These are phyloP conservation scores for Solenodon paradoxus DNA, from an alignment of 2,113 vertebrate genomes.

Conservation along the genomic window DNA sequence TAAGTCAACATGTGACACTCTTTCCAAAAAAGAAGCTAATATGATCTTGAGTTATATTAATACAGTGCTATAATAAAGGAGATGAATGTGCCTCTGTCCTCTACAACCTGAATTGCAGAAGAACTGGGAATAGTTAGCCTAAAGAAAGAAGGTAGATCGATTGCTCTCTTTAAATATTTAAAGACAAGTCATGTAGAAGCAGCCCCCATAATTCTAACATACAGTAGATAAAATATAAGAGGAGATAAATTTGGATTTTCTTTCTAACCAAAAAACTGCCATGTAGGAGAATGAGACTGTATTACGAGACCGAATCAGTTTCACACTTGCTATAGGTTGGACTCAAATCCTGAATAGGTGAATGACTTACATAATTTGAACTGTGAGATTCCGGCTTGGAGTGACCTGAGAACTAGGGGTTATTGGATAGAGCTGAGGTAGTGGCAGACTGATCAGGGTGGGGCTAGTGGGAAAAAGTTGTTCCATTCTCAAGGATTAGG, in stretches of 20 bases:
- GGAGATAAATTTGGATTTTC: conserved; percentile 22
- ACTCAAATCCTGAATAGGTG: background rate
- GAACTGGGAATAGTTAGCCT: background rate
- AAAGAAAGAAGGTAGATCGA: conserved; percentile 45
- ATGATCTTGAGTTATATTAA: conserved; percentile 53
- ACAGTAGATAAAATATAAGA: background rate
- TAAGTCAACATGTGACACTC: conserved; percentile 32
- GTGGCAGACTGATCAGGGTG: background rate
- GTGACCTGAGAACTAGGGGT: too few relatives aligned
- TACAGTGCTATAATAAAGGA: conserved; percentile 43
- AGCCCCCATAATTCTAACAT: background rate
- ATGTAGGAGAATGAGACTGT: background rate
- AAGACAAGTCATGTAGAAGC: conserved; percentile 39
- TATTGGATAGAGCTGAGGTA: background rate
- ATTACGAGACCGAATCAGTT: background rate
- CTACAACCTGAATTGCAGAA: background rate
- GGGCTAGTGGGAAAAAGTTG: background rate
- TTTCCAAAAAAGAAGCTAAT: conserved; percentile 10
- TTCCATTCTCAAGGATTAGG: background rate
- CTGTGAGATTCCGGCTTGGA: background rate
- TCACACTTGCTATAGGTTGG: background rate
- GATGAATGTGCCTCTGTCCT: conserved; percentile 52
- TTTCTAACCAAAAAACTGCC: background rate
- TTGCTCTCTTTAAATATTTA: conserved; percentile 56
- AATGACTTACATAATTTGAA: background rate